phyloP scores from a whole-genome alignment of 2,797 vertebrate genomes.

The Chaetodon trifasciatus region DNA sequence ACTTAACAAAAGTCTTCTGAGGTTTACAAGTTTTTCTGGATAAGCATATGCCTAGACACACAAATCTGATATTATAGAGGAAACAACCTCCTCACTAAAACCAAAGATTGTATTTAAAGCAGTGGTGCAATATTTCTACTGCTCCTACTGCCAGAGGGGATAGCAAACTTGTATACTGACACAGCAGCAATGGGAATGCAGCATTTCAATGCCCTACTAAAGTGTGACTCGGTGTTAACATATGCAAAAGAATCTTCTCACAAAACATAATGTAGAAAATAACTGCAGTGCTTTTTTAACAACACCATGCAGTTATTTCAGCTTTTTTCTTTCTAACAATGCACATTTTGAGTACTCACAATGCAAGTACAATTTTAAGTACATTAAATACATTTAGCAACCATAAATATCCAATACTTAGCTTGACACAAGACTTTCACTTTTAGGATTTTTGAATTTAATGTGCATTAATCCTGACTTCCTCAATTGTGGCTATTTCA shows the following conservation, averaged over 20 bases:
- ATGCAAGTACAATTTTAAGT: neutral
- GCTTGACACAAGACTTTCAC: constrained; percentile 1
- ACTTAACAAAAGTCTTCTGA: constrained; percentile 1
- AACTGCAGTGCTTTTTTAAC: neutral
- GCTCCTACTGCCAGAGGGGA: constrained; percentile 40
- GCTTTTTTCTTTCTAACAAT: neutral
- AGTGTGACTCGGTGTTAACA: neutral
- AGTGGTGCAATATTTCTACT: constrained; percentile 43
- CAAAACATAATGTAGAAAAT: constrained; percentile 11
- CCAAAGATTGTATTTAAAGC: constrained; percentile 29
- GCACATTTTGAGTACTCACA: neutral
- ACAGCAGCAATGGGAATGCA: constrained; percentile 55
- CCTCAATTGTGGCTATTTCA: constrained; percentile 15
- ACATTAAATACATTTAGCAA: neutral
- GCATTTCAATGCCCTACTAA: constrained; percentile 47
- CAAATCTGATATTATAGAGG: constrained; percentile 9
- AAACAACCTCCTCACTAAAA: neutral
- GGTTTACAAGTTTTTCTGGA: constrained; percentile 17
- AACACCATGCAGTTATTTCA: neutral
- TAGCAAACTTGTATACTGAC: constrained; percentile 47
- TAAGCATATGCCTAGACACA: constrained; percentile 39
- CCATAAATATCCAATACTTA: constrained; percentile 8
- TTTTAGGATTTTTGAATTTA: neutral
- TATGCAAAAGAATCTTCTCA: constrained; percentile 9
- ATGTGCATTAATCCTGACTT: constrained; percentile 4